Evolutionary conservation across 2,113 vertebrate genomes (phyloP), one percentile per base, ranked within the genome.

Genomic region (Mionectes macconnelli): DNA sequence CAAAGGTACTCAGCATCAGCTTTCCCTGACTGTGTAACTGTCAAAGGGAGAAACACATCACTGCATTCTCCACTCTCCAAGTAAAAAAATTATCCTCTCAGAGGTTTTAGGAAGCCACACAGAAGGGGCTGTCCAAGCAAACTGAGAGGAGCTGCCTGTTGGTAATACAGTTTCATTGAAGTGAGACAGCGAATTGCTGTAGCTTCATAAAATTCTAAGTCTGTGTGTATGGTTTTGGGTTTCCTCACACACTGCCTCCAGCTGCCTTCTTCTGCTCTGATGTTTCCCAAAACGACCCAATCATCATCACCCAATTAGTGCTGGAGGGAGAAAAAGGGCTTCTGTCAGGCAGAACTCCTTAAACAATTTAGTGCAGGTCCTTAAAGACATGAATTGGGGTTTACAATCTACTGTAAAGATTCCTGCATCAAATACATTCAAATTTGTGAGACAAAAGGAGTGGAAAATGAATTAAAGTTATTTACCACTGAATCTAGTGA

Each of bases 251-350:
- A 30, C 77, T 79, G 83, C 73, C 96, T 98, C 96, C 98, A 98
- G 97, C 96, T 97, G 98, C 96, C 78, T 97, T 92, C 95, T 97
- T 81, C 95, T 94, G 37, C 88, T 95, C 92, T 97, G 76, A 64
- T 95, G 91, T 97, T 95, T 93, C 93, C 94, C 89, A 95, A 96
- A 97, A 95, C 24, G 40, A 94, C 94, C 92, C 91, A 97, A 96
- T 97, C 96, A 98, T 97, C 90, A 97, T 94, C 96, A 97, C 84
- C 89, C 96, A 94, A 92, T 97, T 96, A 98, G 69, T 94, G 95
- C 82, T 93, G 66, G 87, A 95, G 81, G 87, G 28, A 15, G 28
- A 91, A 94, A 82, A 84, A 60, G 89, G 91, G 82, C 75, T 96
- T 75, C n/a, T 50, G 73, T 89, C 93, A 97, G 89, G 92, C 84